Conservation (phyloP, 2,797 vertebrate species). For the Oryzias dopingdopingensis region DNA sequence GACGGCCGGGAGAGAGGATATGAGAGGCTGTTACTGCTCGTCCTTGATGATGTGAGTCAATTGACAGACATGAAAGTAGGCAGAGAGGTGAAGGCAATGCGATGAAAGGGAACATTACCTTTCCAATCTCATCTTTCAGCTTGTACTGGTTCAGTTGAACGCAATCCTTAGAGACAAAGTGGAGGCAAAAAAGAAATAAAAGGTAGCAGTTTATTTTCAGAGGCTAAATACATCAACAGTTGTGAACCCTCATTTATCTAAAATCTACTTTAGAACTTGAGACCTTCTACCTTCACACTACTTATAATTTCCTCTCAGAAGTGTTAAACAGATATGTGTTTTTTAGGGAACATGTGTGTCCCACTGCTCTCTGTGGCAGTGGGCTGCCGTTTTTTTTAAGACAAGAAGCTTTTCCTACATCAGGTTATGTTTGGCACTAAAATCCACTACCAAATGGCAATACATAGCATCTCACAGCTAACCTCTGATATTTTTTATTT, state of each 20-base stretch:
- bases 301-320: not conserved
- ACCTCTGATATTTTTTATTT: constrained; percentile 11
- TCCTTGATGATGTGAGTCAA: constrained; percentile 51
- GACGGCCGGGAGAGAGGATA: constrained; percentile 61
- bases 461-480: constrained; percentile 1
- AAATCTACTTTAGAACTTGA: not conserved
- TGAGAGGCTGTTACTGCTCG: constrained; percentile 44
- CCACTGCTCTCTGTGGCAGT: constrained; percentile 30
- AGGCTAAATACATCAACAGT: constrained; percentile 10
- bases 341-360: too few species aligned
- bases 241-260: too few species aligned
- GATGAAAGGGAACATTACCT: constrained; percentile 81
- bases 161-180: constrained; percentile 82
- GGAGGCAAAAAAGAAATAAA: constrained; percentile 13
- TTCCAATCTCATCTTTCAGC: constrained; percentile 97
- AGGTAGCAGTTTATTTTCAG: constrained; percentile 21
- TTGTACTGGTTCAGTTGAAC: constrained; percentile 99
- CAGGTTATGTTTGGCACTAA: constrained; percentile 2
- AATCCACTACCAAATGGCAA: constrained; percentile 21
- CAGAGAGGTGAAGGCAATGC: constrained; percentile 33
- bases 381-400: constrained; percentile 48
- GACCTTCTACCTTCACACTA: not conserved
- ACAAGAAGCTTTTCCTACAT: constrained; percentile 40
- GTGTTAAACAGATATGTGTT: not conserved
- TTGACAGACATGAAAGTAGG: constrained; percentile 57